Conservation (phyloP, 2,797 vertebrate species). For the Diplodus puntazzo region DNA sequence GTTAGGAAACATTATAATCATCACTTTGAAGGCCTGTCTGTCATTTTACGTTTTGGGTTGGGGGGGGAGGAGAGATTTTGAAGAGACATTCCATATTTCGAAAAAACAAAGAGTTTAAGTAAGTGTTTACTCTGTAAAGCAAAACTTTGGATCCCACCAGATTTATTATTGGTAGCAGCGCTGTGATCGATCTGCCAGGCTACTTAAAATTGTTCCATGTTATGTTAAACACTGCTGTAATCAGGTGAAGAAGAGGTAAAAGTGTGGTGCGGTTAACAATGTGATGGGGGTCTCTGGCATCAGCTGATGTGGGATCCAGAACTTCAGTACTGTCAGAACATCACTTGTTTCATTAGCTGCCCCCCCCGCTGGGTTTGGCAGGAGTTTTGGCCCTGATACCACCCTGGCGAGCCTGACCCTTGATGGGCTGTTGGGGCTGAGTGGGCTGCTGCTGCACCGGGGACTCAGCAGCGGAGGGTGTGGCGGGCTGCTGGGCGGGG, state of each 20-base stretch:
- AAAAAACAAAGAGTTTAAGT: constrained; percentile 45
- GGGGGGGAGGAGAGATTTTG: neutral
- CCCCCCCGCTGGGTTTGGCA: constrained; percentile 88
- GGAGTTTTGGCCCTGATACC: constrained; percentile 89
- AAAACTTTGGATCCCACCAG: constrained; percentile 30
- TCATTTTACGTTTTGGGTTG: constrained; percentile 19
- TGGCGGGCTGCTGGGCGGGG: constrained; percentile 83
- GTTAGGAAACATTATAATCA: constrained; percentile 39
- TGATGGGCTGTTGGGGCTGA: constrained; percentile 85
- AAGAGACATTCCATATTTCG: constrained; percentile 49
- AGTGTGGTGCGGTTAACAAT: constrained; percentile 25
- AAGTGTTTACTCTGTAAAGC: constrained; percentile 30
- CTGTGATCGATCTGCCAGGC: constrained; percentile 1
- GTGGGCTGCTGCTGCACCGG: constrained; percentile 71
- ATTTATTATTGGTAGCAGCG: constrained; percentile 6
- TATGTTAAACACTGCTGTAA: neutral
- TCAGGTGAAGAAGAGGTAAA: neutral
- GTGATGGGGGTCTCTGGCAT: constrained; percentile 1
- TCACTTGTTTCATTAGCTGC: constrained; percentile 59
- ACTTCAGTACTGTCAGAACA: constrained; percentile 22
- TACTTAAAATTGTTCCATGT: neutral
- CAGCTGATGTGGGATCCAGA: constrained; percentile 32
- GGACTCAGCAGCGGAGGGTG: constrained; percentile 71
- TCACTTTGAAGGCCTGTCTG: constrained; percentile 40
- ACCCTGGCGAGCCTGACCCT: constrained; percentile 87